Conservation (phyloP, 2,113 vertebrate species). For the Accipiter cooperii region DNA sequence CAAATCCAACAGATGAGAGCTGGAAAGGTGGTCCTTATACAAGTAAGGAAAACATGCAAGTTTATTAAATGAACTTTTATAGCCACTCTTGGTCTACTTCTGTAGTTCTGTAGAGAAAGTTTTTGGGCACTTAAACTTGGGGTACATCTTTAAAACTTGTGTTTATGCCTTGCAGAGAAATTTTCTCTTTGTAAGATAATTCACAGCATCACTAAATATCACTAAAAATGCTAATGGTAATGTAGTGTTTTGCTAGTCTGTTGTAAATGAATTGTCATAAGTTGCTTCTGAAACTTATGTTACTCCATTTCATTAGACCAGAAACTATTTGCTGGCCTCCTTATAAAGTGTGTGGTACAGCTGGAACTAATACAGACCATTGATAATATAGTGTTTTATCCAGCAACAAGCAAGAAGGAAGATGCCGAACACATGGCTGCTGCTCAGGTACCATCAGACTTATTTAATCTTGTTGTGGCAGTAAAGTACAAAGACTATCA, state of each 20-base stretch:
- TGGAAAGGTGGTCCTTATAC: slow-evolving; percentile 87
- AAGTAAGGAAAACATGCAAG: slow-evolving; percentile 60
- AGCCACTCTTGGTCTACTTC: neutral
- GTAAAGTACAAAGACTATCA: neutral
- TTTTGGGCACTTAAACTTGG: neutral
- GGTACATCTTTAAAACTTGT: neutral
- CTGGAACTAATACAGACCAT: slow-evolving; percentile 95
- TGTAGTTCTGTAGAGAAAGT: neutral
- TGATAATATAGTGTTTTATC: slow-evolving; percentile 96
- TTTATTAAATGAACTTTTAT: neutral
- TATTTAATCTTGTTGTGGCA: neutral
- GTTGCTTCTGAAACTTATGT: neutral
- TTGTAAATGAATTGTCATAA: neutral
- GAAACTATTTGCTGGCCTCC: slow-evolving; percentile 92
- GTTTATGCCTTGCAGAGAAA: neutral
- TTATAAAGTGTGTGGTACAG: slow-evolving; percentile 98
- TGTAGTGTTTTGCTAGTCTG: neutral
- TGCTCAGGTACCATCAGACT: slow-evolving; percentile 80
- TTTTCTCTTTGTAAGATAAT: neutral
- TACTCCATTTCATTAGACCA: slow-evolving; percentile 77
- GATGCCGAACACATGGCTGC: slow-evolving; percentile 96
- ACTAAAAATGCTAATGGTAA: neutral
- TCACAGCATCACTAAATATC: neutral
- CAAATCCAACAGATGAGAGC: slow-evolving; percentile 90
- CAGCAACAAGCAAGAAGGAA: slow-evolving; percentile 95